These are phyloP conservation scores for Nycteola revayana DNA, from an alignment of 2,888 invertebrate genomes.

Conservation along the genomic window DNA sequence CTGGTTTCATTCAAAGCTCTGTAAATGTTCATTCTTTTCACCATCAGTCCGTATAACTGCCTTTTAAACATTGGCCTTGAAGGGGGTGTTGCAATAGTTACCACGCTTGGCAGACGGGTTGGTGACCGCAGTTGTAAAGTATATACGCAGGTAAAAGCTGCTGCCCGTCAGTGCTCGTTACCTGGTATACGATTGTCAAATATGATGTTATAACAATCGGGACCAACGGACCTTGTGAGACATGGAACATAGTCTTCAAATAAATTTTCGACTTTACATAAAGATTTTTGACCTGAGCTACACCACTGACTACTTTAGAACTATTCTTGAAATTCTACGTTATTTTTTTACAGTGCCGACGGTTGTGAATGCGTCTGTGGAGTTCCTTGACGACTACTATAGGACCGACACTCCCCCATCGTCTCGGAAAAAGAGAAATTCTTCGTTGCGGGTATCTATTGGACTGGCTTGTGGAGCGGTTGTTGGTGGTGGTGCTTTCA, in stretches of 20 bases:
- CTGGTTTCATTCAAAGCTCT: constrained; percentile 34
- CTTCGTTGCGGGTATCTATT: constrained; percentile 76
- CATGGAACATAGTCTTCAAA: no score
- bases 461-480: constrained; percentile 68
- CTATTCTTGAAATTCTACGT: constrained; percentile 7
- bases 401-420: constrained; percentile 68
- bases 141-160: no score
- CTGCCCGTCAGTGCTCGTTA: no score
- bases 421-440: constrained; percentile 65
- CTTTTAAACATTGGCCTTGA: neutral
- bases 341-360: constrained; percentile 68
- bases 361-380: constrained; percentile 82
- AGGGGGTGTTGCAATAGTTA: no score
- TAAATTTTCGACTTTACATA: no score
- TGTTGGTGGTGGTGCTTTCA: constrained; percentile 80
- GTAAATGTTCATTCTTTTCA: constrained; percentile 9
- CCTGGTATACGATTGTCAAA: no score
- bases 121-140: no score
- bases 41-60: neutral
- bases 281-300: no score
- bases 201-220: no score
- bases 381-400: constrained; percentile 84
- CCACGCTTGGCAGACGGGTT: no score
- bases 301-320: no score
- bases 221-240: no score